Evolutionary conservation across 2,797 vertebrate genomes (phyloP).

Genomic region (Gallinago stenura): DNA sequence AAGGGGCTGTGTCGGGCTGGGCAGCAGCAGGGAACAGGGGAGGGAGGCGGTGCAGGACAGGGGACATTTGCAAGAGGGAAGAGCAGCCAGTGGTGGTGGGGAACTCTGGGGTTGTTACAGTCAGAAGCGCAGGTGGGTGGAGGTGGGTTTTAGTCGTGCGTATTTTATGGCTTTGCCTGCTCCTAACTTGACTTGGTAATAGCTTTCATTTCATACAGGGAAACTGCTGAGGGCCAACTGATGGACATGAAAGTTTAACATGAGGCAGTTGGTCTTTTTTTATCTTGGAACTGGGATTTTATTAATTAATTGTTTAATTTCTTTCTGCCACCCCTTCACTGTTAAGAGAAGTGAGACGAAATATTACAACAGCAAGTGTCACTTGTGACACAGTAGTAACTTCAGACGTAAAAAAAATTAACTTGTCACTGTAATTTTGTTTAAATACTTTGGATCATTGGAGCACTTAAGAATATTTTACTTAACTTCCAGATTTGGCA

Average conservation of each 20-base stretch:
- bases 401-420: not conserved
- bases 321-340: not conserved
- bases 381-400: not conserved
- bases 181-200: not conserved
- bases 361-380: not conserved
- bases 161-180: not conserved
- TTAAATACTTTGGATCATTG: not conserved
- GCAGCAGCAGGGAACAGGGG: not conserved
- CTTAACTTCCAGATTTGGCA: not conserved
- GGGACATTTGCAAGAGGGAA: not conserved
- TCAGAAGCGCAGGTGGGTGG: not conserved
- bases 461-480: not conserved
- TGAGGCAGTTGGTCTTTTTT: not conserved
- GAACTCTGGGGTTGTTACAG: not conserved
- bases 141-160: fast-evolving
- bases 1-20: not conserved
- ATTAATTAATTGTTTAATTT: not conserved
- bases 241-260: not conserved
- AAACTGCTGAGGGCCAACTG: not conserved
- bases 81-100: not conserved
- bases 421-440: not conserved
- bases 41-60: fast-evolving
- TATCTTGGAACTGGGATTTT: not conserved
- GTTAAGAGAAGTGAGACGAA: not conserved
- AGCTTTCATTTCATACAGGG: not conserved